phyloP scores from a whole-genome alignment of 2,113 vertebrate genomes.

The Xerus inauris region DNA sequence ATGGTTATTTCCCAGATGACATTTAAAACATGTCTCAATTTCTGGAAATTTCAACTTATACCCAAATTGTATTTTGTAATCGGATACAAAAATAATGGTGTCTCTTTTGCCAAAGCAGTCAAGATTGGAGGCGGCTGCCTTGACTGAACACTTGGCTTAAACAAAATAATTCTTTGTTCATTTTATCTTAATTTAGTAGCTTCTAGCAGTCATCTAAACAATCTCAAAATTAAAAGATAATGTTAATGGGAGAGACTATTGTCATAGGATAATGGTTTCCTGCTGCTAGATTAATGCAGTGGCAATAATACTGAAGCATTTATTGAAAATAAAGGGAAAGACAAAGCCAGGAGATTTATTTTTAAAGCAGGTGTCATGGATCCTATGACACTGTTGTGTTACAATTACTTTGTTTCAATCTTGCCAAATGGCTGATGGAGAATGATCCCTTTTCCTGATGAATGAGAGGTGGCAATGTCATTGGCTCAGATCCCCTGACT shows the following conservation, averaged over 20 bases:
- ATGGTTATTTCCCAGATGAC: slow-evolving; percentile 74
- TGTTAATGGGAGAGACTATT: slow-evolving; percentile 89
- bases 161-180: slow-evolving; percentile 84
- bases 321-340: slow-evolving; percentile 88
- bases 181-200: slow-evolving; percentile 88
- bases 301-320: slow-evolving; percentile 86
- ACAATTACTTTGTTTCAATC: slow-evolving; percentile 85
- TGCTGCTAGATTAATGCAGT: slow-evolving; percentile 88
- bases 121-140: slow-evolving; percentile 69
- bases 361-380: slow-evolving; percentile 87
- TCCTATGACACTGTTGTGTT: slow-evolving; percentile 85
- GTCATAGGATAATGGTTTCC: slow-evolving; percentile 88
- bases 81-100: slow-evolving; percentile 76
- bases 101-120: slow-evolving; percentile 74
- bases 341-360: slow-evolving; percentile 86
- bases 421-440: slow-evolving; percentile 84
- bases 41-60: slow-evolving; percentile 51
- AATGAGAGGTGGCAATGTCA: slow-evolving; percentile 77
- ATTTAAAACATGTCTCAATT: slow-evolving; percentile 71
- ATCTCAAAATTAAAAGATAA: slow-evolving; percentile 89
- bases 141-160: slow-evolving; percentile 79
- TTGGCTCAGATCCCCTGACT: slow-evolving; percentile 74
- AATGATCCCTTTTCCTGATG: slow-evolving; percentile 82
- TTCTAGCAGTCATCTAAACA: slow-evolving; percentile 87
- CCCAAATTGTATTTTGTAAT: slow-evolving; percentile 76